Evolutionary conservation across 2,797 vertebrate species (phyloP).

Genomic region (Tragopan temminckii): DNA sequence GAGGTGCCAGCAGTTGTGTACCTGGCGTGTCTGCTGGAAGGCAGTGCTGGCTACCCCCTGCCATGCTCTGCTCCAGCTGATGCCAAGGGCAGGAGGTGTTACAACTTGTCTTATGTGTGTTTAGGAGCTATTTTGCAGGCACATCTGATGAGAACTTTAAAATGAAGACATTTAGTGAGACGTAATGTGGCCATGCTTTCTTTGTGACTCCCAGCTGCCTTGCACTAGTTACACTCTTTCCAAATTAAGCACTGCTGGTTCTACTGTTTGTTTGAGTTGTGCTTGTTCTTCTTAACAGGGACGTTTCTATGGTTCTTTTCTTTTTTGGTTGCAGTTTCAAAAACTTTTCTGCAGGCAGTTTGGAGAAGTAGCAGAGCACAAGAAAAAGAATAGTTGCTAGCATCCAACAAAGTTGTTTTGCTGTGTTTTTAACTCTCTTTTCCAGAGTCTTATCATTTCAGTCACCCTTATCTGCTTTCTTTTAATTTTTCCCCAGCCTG

Average conservation of each 20-base stretch:
- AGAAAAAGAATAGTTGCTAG: neutral
- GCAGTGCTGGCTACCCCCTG: neutral
- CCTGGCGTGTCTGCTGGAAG: neutral
- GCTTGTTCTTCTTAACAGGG: neutral
- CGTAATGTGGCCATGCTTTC: neutral
- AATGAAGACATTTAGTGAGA: fast-evolving
- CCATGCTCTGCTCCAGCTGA: neutral
- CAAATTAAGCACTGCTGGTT: neutral
- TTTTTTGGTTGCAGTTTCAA: neutral
- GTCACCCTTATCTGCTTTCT: neutral
- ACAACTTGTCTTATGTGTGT: neutral
- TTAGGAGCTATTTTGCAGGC: neutral
- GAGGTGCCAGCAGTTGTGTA: neutral
- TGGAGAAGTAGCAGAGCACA: neutral
- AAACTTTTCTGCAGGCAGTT: neutral
- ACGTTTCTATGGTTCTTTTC: neutral
- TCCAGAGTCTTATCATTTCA: neutral
- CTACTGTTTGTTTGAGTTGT: neutral
- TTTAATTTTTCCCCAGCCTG: neutral
- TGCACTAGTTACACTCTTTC: neutral
- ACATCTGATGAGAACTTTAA: neutral
- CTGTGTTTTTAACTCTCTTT: neutral
- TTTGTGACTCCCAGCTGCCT: neutral
- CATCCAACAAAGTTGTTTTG: neutral
- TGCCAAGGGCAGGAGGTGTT: neutral